Conservation (phyloP, 2,888 invertebrate species). For the Junonia oenone region DNA sequence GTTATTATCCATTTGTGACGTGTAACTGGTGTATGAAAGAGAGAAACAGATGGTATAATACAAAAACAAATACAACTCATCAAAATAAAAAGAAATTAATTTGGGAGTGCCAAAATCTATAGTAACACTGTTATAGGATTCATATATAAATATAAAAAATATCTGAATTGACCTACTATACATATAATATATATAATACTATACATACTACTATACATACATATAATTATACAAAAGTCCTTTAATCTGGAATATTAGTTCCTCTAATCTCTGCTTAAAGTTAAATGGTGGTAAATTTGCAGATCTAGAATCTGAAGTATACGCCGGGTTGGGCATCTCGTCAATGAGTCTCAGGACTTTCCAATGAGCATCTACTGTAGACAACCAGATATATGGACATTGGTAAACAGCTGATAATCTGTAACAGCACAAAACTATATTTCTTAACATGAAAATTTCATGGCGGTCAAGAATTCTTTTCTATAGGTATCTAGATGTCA, state of each 20-base stretch:
- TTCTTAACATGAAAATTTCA: not conserved
- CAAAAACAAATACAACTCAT: no score
- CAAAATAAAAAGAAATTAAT: no score
- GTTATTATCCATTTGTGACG: constrained; percentile 1
- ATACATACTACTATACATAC: not conserved
- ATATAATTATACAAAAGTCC: not conserved
- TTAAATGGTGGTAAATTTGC: constrained; percentile 20
- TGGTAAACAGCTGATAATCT: constrained; percentile 37
- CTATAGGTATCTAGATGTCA: no score
- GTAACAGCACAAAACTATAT: constrained; percentile 4
- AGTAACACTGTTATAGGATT: no score
- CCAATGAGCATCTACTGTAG: constrained; percentile 36
- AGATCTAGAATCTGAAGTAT: constrained; percentile 25
- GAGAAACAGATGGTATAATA: no score
- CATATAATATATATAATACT: no score
- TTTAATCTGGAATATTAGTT: constrained; percentile 8
- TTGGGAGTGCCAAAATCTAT: no score
- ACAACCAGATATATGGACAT: constrained; percentile 42
- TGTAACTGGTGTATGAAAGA: no score
- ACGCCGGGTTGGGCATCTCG: constrained; percentile 38
- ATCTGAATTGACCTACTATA: no score
- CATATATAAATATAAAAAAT: no score
- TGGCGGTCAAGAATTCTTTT: not conserved
- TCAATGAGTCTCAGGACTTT: constrained; percentile 35
- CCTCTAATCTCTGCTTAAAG: constrained; percentile 24